These are phyloP conservation scores for Ennomos quercinarius DNA, from an alignment of 2,888 invertebrate species.

Conservation along the genomic window DNA sequence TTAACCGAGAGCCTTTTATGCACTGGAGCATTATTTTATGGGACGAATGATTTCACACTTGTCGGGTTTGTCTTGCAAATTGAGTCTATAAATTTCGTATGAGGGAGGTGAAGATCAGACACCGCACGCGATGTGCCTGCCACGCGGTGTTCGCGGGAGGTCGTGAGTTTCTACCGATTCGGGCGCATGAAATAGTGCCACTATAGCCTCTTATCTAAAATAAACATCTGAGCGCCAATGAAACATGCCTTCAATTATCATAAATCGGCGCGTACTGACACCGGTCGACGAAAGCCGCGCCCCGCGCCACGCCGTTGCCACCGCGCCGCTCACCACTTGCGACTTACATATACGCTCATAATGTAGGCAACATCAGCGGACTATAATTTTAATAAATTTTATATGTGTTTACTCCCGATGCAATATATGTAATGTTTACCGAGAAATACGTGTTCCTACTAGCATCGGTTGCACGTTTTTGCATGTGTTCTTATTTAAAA, in stretches of 20 bases:
- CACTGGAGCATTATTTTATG: conserved; percentile 59
- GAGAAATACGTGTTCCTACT: too few species aligned
- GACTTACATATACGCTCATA: conserved; percentile 46
- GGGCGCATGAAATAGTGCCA: conserved; percentile 82
- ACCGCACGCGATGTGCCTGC: conserved; percentile 47
- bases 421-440: too few species aligned
- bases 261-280: conserved; percentile 81
- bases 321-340: conserved; percentile 48
- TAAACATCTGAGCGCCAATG: conserved; percentile 83
- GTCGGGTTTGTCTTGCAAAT: conserved; percentile 68
- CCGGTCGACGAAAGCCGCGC: conserved; percentile 73
- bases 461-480: too few species aligned
- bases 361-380: conserved; percentile 63
- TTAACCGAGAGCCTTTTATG: conserved; percentile 50
- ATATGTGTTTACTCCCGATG: neutral
- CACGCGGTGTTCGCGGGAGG: conserved; percentile 70
- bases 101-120: conserved; percentile 72
- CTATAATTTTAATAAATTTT: conserved; percentile 27
- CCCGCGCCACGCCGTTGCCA: conserved; percentile 56
- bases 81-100: conserved; percentile 71
- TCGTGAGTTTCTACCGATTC: conserved; percentile 77
- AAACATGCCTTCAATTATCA: conserved; percentile 85
- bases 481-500: too few species aligned
- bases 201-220: conserved; percentile 81
- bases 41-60: conserved; percentile 68